These are phyloP conservation scores for Charaxes varanes DNA, from an alignment of 1,140 invertebrate genomes.

Conservation along the genomic window DNA sequence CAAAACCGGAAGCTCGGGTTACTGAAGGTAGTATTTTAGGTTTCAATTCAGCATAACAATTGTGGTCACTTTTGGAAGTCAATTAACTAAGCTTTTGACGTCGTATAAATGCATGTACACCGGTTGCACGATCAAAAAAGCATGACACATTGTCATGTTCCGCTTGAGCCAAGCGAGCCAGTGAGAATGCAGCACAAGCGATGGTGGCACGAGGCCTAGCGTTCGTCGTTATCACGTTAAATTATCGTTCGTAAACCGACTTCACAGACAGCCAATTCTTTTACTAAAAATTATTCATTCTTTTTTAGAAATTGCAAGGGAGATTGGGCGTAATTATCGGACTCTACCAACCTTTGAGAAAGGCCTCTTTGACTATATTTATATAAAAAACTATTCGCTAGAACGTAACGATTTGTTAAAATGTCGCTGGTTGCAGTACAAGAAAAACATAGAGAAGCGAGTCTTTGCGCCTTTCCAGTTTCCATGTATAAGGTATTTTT, in stretches of 20 bases:
- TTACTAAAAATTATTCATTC: neutral
- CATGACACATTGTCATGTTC: no score
- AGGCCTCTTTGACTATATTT: constrained; percentile 31
- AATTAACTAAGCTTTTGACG: no score
- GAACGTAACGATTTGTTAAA: constrained; percentile 31
- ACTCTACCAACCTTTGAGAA: constrained; percentile 42
- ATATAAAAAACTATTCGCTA: constrained; percentile 36
- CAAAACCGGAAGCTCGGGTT: constrained; percentile 17
- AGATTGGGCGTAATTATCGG: constrained; percentile 31
- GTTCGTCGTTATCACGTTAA: no score
- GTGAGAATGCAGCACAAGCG: no score
- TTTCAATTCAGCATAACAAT: no score
- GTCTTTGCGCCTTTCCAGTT: constrained; percentile 43
- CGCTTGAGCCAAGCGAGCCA: no score
- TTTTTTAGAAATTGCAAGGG: constrained; percentile 33
- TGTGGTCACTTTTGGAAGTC: no score
- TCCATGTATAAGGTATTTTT: constrained; percentile 35
- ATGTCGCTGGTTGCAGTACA: constrained; percentile 39
- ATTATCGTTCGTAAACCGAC: neutral
- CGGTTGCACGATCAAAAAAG: no score
- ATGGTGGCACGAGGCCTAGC: no score
- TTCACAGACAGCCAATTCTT: neutral
- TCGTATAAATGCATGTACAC: no score
- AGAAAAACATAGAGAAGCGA: constrained; percentile 28
- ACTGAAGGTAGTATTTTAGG: constrained; percentile 19